Base-by-base conservation (phyloP, 2,888 invertebrate genomes). In the Dryadula phaetusa region DNA sequence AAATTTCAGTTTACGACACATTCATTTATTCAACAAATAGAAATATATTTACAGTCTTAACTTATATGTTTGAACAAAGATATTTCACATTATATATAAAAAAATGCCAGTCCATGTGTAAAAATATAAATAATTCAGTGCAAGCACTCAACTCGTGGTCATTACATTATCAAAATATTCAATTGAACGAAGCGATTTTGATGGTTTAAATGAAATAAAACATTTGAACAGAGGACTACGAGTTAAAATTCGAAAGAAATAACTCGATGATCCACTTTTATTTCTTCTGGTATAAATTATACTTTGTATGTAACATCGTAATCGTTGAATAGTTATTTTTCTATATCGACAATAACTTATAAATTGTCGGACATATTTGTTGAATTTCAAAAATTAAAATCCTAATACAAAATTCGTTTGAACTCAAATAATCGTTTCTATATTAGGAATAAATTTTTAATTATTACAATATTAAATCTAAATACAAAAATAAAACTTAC, bases 21-120 rank as follows among this genome's bases (percentile, higher is more conserved):
- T 81, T 81, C 73, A 74, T 74, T 82, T 87, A 82, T 82, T 84
- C 81, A 86, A 84, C 82, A 83, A 73, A 83, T 84, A 85, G 82
- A 87, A 86, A 83, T 79, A 82, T 89, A 88, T 87, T 83, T 88
- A 88, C 87, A 88, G 78, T 79, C 81, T 82, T 85, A 83, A 71
- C 68, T 74, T 76, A 76, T 69, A 16, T 25, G 40, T 56, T 56
- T 56, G 56, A 56, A 40, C 56, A 56, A 40, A 56, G 37, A 40
- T 40, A 40, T 56, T 37, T 56, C 56, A 62, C 66, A 68, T 73
- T 74, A 66, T 54, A 62, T 44, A 62, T 28, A 68, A 68, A 72
- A n/a, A 61, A 67, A 46, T 62, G 46, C 18, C 40, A 66, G 14
- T 20, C 47, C 40, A 20, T 40, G 40, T 54, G 58, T 32, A 28